Evolutionary conservation across 2,888 invertebrate species (phyloP).

Genomic region (Ischnura elegans): DNA sequence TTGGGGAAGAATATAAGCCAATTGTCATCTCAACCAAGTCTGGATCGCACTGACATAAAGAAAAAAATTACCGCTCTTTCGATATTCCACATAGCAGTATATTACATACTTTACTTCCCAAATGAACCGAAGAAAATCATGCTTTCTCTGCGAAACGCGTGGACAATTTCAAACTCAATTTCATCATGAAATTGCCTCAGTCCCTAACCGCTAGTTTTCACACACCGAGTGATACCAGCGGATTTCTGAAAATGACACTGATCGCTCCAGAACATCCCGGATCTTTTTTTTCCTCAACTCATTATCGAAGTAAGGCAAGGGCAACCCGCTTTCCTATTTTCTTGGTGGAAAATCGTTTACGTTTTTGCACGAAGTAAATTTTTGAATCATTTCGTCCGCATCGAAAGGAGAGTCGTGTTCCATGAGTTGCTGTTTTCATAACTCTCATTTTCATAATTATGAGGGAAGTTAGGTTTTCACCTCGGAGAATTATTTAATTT

Average conservation of each 20-base stretch:
- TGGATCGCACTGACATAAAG: not conserved
- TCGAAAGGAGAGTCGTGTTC: not conserved
- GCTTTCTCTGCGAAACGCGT: constrained; percentile 10
- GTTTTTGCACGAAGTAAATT: not conserved
- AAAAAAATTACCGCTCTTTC: not conserved
- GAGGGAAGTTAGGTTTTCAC: not conserved
- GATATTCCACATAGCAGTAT: not conserved
- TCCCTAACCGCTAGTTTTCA: not conserved
- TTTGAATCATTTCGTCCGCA: not conserved
- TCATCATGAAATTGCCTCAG: not conserved
- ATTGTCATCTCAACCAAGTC: too few species aligned
- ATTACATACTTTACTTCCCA: not conserved
- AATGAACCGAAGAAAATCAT: not conserved
- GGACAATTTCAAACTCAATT: constrained; percentile 26
- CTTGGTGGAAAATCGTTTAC: not conserved
- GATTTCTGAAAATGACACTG: not conserved
- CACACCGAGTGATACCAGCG: not conserved
- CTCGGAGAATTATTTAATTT: not conserved
- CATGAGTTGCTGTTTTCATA: not conserved
- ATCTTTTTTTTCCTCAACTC: not conserved
- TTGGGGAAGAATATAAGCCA: too few species aligned
- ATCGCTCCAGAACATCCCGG: not conserved
- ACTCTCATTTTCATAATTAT: not conserved
- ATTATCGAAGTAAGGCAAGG: not conserved
- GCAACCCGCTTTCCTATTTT: not conserved